Percentiles rank a stretch among this genome's conserved stretches.
Evolutionary conservation across 2,113 vertebrate species (phyloP).

Genomic region (Hipposideros armiger): DNA sequence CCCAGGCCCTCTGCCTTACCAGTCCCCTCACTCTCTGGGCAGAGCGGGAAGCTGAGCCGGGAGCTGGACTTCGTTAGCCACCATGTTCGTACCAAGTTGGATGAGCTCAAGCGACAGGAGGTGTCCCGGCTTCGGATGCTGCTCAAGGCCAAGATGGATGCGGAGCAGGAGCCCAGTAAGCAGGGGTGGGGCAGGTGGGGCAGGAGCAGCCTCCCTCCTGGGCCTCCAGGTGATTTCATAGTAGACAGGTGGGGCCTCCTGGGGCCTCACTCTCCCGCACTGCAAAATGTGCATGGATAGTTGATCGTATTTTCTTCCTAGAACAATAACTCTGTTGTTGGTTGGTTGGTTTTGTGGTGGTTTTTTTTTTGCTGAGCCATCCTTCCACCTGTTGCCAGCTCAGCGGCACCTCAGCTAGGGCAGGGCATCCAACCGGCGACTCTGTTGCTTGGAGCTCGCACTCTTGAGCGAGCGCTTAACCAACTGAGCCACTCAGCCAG

Average conservation of each 20-base stretch:
- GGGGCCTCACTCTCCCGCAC: background rate
- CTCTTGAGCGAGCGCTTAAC: too few relatives aligned
- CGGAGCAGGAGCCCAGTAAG: constrained; percentile 92
- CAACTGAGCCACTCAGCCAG: too few relatives aligned
- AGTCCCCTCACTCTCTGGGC: background rate
- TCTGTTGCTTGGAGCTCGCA: too few relatives aligned
- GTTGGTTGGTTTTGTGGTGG: background rate
- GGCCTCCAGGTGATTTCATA: background rate
- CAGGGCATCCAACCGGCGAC: too few relatives aligned
- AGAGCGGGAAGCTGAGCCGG: constrained; percentile 94
- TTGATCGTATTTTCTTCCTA: background rate
- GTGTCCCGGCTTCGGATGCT: constrained; percentile 95
- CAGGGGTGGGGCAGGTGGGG: background rate
- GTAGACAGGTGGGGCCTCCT: background rate
- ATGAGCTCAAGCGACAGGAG: constrained; percentile 95
- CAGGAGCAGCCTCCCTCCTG: fast-evolving
- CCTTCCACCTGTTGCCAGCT: too few relatives aligned
- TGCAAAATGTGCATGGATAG: background rate
- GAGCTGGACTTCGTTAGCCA: constrained; percentile 95
- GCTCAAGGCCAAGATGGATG: constrained; percentile 95
- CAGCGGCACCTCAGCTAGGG: too few relatives aligned
- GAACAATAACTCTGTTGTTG: background rate
- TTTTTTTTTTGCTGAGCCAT: too few relatives aligned
- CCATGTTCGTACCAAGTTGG: constrained; percentile 93
- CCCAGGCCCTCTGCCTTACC: background rate